Percentiles rank a stretch among this genome's conserved stretches.
phyloP scores from a whole-genome alignment of 2,113 vertebrate species.

The Lepidothrix coronata region DNA sequence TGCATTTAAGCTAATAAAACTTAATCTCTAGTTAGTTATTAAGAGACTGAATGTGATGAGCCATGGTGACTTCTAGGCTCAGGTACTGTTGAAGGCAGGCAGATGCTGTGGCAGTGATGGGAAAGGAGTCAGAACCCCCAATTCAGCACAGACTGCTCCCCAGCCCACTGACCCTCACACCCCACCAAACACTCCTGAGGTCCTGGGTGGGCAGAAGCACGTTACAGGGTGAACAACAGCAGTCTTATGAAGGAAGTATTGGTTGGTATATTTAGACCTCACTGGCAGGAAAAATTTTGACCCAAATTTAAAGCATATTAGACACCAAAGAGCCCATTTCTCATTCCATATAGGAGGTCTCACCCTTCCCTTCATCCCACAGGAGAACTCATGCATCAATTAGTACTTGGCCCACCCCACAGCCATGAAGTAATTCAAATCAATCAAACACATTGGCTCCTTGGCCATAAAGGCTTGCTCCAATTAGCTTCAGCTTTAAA shows the following conservation, averaged over 20 bases:
- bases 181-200: accelerated
- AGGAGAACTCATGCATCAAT: accelerated
- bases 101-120: background rate
- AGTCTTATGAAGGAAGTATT: background rate
- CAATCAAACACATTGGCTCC: background rate
- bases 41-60: background rate
- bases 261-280: background rate
- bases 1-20: background rate
- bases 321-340: background rate
- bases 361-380: background rate
- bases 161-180: background rate
- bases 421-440: background rate
- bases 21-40: background rate
- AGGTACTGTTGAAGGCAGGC: background rate
- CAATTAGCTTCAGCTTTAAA: slow-evolving; percentile 1
- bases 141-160: background rate
- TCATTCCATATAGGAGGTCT: background rate
- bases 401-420: background rate
- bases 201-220: background rate
- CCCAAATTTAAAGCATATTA: background rate
- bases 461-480: background rate
- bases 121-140: background rate
- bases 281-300: background rate
- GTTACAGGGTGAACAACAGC: accelerated
- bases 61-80: background rate